These are phyloP conservation scores for Stegostoma tigrinum DNA, from an alignment of 2,113 vertebrate genomes.

Conservation along the genomic window DNA sequence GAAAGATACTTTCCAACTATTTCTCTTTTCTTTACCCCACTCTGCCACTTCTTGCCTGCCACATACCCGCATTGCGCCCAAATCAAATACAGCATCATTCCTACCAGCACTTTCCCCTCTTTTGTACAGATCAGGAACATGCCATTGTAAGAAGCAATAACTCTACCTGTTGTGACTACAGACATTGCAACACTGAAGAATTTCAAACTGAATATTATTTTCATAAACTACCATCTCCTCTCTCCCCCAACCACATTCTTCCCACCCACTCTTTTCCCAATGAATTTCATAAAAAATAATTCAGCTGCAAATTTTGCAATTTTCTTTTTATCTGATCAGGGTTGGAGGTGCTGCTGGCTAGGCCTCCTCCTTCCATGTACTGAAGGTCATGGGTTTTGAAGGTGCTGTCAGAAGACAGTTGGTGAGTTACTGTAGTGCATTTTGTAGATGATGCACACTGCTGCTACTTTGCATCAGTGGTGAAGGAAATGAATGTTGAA, in stretches of 20 bases:
- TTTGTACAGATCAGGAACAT: background rate
- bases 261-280: too few species aligned
- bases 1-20: background rate
- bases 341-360: too few species aligned
- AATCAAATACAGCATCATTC: background rate
- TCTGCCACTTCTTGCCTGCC: too few species aligned
- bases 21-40: background rate
- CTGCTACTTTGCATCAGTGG: too few species aligned
- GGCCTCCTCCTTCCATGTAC: too few species aligned
- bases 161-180: background rate
- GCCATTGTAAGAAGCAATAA: background rate
- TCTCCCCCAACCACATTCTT: too few species aligned
- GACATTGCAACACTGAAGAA: background rate
- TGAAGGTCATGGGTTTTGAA: too few species aligned
- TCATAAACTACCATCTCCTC: background rate
- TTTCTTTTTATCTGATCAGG: background rate
- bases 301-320: background rate
- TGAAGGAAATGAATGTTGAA: too few species aligned
- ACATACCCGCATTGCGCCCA: too few species aligned
- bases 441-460: too few species aligned
- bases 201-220: background rate
- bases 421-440: too few species aligned
- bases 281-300: background rate
- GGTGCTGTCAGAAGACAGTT: too few species aligned
- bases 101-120: background rate